phyloP scores from a whole-genome alignment of 2,888 invertebrate species.

The Cinara cedri region DNA sequence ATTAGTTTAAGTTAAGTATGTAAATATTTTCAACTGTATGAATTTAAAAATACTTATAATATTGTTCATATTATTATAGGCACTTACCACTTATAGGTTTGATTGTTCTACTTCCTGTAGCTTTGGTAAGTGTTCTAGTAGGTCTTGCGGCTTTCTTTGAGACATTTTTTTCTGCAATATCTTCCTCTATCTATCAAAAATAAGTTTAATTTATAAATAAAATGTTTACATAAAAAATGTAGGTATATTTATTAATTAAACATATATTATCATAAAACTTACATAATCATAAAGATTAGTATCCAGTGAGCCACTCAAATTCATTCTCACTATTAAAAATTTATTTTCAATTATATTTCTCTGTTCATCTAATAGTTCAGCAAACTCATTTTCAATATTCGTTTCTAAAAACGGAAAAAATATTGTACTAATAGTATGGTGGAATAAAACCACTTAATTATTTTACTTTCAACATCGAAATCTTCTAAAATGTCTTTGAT shows the following conservation, averaged over 20 bases:
- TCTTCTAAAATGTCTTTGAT: conserved; percentile 24
- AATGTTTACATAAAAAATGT: neutral
- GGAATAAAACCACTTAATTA: neutral
- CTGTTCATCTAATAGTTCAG: neutral
- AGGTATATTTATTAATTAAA: neutral
- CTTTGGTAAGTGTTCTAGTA: conserved; percentile 1
- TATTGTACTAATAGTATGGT: neutral
- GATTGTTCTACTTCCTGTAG: neutral
- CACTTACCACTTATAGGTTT: conserved; percentile 29
- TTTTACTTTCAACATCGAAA: conserved; percentile 38
- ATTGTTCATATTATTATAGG: neutral
- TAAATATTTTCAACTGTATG: no score
- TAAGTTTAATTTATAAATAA: neutral
- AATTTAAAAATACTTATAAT: no score
- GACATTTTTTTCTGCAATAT: neutral
- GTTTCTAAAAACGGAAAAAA: conserved; percentile 13
- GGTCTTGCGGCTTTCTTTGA: neutral
- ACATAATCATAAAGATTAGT: conserved; percentile 32
- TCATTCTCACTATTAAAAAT: conserved; percentile 31
- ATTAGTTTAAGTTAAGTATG: no score
- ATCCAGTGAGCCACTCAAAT: neutral
- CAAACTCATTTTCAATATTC: conserved; percentile 11
- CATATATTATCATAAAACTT: neutral
- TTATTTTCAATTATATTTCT: conserved; percentile 23
- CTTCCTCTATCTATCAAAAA: neutral